Evolutionary conservation across 2,888 invertebrate species (phyloP).

Genomic region (Diplolepis rosae): DNA sequence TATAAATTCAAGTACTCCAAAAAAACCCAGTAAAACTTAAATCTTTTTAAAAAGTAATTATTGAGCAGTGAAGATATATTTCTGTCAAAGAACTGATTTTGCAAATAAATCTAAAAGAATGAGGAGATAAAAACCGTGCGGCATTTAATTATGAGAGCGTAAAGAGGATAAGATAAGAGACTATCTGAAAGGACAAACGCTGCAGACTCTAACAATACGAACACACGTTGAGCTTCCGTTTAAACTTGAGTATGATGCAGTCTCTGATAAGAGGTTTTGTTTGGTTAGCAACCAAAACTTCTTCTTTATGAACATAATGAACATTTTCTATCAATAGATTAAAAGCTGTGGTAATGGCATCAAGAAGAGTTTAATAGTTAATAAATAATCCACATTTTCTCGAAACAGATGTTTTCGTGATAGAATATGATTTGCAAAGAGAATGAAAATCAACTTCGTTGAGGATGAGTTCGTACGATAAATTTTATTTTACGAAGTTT

Average conservation of each 20-base stretch:
- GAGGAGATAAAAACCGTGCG: neutral
- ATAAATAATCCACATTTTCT: neutral
- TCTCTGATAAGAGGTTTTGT: slow-evolving; percentile 15
- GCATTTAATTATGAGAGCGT: neutral
- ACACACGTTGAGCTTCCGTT: slow-evolving; percentile 50
- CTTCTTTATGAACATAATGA: slow-evolving; percentile 11
- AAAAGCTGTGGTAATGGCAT: neutral
- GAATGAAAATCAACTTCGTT: neutral
- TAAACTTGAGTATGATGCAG: slow-evolving; percentile 47
- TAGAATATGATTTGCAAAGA: neutral
- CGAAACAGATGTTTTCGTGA: slow-evolving; percentile 29
- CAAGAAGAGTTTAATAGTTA: neutral
- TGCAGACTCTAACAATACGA: slow-evolving; percentile 45
- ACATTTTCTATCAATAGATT: neutral
- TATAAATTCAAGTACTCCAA: no score
- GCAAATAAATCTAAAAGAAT: neutral
- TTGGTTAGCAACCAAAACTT: slow-evolving; percentile 2
- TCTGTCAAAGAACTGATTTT: neutral
- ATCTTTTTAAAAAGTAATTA: no score
- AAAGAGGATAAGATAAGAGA: slow-evolving; percentile 59
- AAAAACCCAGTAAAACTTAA: no score
- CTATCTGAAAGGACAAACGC: slow-evolving; percentile 57
- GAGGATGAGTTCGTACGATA: neutral
- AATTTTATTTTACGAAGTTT: neutral
- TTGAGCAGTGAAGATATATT: no score